Base-by-base conservation (phyloP, 2,888 invertebrate genomes). In the Herminia tarsipennalis region DNA sequence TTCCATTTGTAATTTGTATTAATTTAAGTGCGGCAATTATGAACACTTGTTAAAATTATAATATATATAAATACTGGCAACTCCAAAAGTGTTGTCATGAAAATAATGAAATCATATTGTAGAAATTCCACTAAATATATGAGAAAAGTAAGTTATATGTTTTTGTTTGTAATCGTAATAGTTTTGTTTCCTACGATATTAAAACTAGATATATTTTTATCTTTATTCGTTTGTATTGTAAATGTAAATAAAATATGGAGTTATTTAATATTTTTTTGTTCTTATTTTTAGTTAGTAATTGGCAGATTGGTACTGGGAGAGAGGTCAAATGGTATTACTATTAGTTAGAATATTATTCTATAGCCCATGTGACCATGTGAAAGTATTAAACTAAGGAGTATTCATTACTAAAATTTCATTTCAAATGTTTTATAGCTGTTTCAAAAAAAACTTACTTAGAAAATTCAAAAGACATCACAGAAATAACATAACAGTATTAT, bases 191-290 rank as follows among this genome's bases (percentile, higher is more conserved):
- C 27, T 56, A 52, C 50, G 58, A 65, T 65, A 65, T 65, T 65
- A 59, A 44, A 47, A 49, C 28, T 56, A 56, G 51, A 45, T 38
- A 35, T 64, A 64, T 53, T 49, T 56, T 54, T 52, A 60, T 57
- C 46, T 60, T 20, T 63, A 59, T 57, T 53, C 43, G 50, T 58
- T 51, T 61, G 44, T 65, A 61, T 54, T 62, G 62, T 61, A 61
- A 54, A 58, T 65, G 64, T 65, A 65, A 65, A 65, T 65, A 65
- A 65, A 65, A 65, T 65, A 62, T 55, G 40, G 49, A 51, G 54
- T 48, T 62, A 65, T 61, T 56, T 62, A 62, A 65, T 46, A 37
- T 12, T 35, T 30, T 46, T 48, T 61, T 46, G 43, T 48, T 60
- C 34, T 61, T 54, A 61, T 65, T 55, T 52, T 39, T 43, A n/a